Base-by-base conservation (phyloP, 2,888 invertebrate species). In the Dioctria linearis region DNA sequence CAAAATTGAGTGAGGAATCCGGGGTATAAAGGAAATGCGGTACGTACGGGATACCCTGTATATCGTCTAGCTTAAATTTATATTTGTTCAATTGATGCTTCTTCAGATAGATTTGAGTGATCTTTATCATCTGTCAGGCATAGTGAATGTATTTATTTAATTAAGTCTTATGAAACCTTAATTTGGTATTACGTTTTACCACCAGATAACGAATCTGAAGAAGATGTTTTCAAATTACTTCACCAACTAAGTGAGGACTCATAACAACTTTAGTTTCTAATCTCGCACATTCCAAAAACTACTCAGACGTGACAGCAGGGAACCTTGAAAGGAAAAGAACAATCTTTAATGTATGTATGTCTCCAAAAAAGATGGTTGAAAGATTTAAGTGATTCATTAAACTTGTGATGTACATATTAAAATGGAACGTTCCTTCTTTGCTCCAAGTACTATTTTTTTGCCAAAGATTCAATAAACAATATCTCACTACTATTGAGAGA, bases 351-450 rank as follows among this genome's bases (percentile, higher is more conserved):
- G 11, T 25, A 6, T 61, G 61, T 11, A 51, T 51, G n/a, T 51
- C 6, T 11, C 51, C 11, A 6, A 9, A 11, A 51, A 51, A 11
- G 9, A 3, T 13, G 5, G n/a, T 25, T 61, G 6, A 2, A 13
- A n/a, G n/a, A 6, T 59, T 95, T 95, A 0, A 94, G 85, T 0
- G 96, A 95, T 0, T 96, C 97, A 61, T 90, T 90, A 86, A 95
- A 95, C 86, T 97, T 98, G 90, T 0, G 90, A 90, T 4, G 93
- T 93, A 83, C 95, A 95, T 3, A 98, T 90, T 0, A 98, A 90
- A 87, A 98, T 95, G 0, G 98, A 97, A 0, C 94, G 95, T 0
- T 93, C 93, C 83, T 91, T 91, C 81, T 93, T n/a, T n/a, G n/a
- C n/a, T n/a, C n/a, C n/a, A n/a, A n/a, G n/a, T n/a, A n/a, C n/a